Percentiles rank a stretch among this genome's conserved stretches.
Conservation (phyloP, 2,797 vertebrate species). For the Catamblyrhynchus diadema region DNA sequence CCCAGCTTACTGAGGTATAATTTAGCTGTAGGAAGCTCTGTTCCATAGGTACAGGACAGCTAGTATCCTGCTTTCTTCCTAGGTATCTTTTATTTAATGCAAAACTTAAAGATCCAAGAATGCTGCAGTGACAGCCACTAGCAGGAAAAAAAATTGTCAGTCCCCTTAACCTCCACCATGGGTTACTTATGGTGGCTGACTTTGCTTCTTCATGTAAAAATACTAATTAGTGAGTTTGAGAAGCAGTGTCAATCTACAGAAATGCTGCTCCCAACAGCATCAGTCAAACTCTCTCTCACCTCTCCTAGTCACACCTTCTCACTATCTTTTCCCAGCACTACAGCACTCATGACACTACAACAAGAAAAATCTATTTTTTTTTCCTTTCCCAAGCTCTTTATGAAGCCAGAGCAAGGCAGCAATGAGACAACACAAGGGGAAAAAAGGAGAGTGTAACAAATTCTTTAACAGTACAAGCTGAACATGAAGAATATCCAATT, state of each 20-base stretch:
- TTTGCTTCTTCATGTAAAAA: not conserved
- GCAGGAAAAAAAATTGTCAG: not conserved
- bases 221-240: not conserved
- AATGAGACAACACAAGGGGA: not conserved
- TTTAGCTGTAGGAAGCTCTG: not conserved
- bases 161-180: not conserved
- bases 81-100: not conserved
- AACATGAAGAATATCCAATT: not conserved
- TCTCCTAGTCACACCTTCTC: not conserved
- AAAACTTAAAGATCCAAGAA: not conserved
- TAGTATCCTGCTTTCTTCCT: not conserved
- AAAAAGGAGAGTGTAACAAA: not conserved
- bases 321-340: not conserved
- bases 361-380: not conserved
- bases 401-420: not conserved
- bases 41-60: not conserved
- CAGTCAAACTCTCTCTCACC: not conserved
- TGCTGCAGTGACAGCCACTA: not conserved
- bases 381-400: not conserved
- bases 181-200: not conserved
- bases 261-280: accelerated
- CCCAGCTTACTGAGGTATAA: not conserved
- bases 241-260: not conserved
- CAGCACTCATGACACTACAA: accelerated
- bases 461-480: not conserved